These are phyloP conservation scores for Solenopsis invicta DNA, from an alignment of 1,140 invertebrate genomes.

Conservation along the genomic window DNA sequence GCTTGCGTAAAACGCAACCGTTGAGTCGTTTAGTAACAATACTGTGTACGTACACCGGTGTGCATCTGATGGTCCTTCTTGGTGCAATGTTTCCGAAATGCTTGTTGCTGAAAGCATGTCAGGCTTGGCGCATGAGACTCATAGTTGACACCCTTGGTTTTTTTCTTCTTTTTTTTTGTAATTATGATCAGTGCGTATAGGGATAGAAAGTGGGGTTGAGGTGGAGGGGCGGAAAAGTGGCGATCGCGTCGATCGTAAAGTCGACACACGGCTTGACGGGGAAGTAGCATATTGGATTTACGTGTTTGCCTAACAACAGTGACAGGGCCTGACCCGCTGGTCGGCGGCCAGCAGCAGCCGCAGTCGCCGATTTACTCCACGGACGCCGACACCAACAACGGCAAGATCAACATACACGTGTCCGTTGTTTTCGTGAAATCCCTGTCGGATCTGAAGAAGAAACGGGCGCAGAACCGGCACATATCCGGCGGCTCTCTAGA, in stretches of 20 bases:
- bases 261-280: constrained; percentile 31
- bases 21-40: constrained; percentile 28
- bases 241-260: constrained; percentile 53
- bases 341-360: constrained; percentile 80
- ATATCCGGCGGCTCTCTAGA: constrained; percentile 86
- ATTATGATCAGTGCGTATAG: constrained; percentile 57
- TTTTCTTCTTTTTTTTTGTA: constrained; percentile 10
- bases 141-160: constrained; percentile 59
- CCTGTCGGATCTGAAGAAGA: constrained; percentile 96
- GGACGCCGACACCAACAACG: constrained; percentile 92
- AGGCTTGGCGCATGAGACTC: constrained; percentile 73
- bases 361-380: constrained; percentile 84
- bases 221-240: constrained; percentile 70
- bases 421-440: constrained; percentile 92
- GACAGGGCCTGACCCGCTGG: constrained; percentile 81
- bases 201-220: constrained; percentile 65
- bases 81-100: constrained; percentile 67
- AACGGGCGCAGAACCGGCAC: constrained; percentile 93
- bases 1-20: constrained; percentile 53
- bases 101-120: constrained; percentile 73
- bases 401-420: constrained; percentile 96
- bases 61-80: constrained; percentile 44
- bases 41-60: constrained; percentile 21
- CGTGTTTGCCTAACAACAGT: constrained; percentile 84
- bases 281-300: constrained; percentile 81